These are phyloP conservation scores for Miichthys miiuy DNA, from an alignment of 2,797 vertebrate genomes.

Conservation along the genomic window DNA sequence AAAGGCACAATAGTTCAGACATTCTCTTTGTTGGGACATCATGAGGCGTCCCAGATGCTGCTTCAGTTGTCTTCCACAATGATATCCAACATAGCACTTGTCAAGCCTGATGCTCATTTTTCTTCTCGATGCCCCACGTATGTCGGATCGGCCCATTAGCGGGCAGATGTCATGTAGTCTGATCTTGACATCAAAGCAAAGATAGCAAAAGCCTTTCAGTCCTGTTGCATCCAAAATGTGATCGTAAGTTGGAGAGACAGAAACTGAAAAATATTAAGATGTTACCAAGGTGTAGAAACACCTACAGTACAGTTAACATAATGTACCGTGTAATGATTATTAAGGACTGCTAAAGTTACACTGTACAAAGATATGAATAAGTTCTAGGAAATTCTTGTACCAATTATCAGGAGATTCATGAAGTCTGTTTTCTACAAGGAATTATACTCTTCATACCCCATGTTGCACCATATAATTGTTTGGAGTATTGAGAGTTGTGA, in stretches of 20 bases:
- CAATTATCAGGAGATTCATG: constrained; percentile 23
- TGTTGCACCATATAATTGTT: constrained; percentile 69
- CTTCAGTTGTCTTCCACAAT: neutral
- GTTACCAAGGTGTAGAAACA: neutral
- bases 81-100: neutral
- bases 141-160: neutral
- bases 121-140: neutral
- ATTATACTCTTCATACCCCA: constrained; percentile 20
- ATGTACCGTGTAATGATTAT: neutral
- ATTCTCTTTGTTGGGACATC: neutral
- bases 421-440: constrained; percentile 43
- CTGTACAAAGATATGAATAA: constrained; percentile 15
- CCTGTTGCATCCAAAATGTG: neutral
- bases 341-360: neutral
- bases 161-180: neutral
- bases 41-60: neutral
- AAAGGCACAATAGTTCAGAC: too few relatives aligned
- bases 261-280: neutral
- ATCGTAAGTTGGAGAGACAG: neutral
- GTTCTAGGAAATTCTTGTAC: constrained; percentile 19
- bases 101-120: neutral
- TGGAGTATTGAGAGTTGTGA: constrained; percentile 74
- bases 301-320: too few relatives aligned
- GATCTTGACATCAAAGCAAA: neutral
- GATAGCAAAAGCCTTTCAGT: neutral